Evolutionary conservation across 2,888 invertebrate genomes (phyloP), one percentile per base, ranked within the genome.

Genomic region (Pogonocherus hispidulus): DNA sequence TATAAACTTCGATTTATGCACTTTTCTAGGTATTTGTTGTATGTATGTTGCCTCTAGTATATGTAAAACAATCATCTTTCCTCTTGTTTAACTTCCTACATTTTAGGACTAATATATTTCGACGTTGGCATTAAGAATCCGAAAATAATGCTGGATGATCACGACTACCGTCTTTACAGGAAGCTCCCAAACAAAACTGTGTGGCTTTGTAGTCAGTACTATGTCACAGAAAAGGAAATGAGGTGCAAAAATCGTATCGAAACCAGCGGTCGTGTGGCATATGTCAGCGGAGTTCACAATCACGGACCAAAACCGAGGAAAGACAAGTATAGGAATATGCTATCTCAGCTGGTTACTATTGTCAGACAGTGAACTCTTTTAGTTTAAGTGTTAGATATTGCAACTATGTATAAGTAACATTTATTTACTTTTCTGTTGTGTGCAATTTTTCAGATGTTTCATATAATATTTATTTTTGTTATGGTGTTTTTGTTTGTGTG

Each of bases 241-340:
- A 56, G 76, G 59, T 78, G 78, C 62, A 78, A 73, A 67, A 73
- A 71, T 46, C 74, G 74, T 27, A 75, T 81, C 1, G 73, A 77
- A 20, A 80, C 80, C 11, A 75, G 71, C 3, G 79, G 78, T 6
- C 49, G 73, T 54, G 65, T 73, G 6, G 78, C 75, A 1, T 67
- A 71, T 16, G 74, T 80, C 19, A 73, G 64, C 32, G 79, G 79
- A 4, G 5, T 51, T 18, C 80, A 82, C 59, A 79, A 77, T 44
- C 81, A 81, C 60, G 67, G 60, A 23, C 75, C 79, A 0, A 73
- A 64, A 66, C 57, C 20, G 2, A 76, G 67, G 51, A 73, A 52
- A 52, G 69, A 77, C 16, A 71, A 72, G 44, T 79, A 72, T 60
- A 76, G 67, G 27, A 75, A 78, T 63, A 76, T 80, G 77, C 22